Conservation (phyloP, 2,797 vertebrate genomes). For the Pelochelys cantorii region DNA sequence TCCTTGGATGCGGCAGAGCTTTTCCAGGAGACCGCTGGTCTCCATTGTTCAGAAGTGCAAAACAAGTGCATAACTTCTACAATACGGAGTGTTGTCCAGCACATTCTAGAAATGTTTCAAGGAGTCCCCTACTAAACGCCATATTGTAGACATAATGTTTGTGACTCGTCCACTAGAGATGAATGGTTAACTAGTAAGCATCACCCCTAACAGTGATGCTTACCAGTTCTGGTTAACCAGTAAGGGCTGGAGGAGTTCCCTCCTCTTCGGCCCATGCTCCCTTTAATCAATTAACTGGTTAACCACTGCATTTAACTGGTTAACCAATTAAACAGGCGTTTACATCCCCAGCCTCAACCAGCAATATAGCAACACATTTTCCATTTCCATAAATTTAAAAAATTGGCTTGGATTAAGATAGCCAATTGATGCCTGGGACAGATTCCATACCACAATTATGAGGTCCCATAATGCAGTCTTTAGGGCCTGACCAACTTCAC, state of each 20-base stretch:
- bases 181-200: no score
- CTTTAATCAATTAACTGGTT: no score
- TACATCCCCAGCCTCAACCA: background rate
- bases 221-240: no score
- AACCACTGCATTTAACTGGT: no score
- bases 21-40: no score
- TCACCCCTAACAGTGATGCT: no score
- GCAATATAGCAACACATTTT: background rate
- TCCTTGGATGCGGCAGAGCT: no score
- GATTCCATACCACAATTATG: background rate
- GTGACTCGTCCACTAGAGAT: background rate
- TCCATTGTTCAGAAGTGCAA: slow-evolving; percentile 46
- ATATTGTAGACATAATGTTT: rapidly evolving
- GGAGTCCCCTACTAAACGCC: background rate
- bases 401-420: background rate
- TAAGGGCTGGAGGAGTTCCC: no score
- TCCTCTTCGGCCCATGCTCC: no score
- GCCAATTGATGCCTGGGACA: background rate
- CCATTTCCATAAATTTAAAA: background rate
- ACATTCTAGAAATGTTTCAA: slow-evolving; percentile 17
- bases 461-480: background rate
- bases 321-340: no score
- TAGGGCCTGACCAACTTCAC: background rate
- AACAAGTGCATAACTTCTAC: slow-evolving; percentile 44
- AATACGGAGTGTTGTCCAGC: slow-evolving; percentile 25